Base-by-base conservation (phyloP, 2,113 vertebrate species). In the Leucosticte australis region DNA sequence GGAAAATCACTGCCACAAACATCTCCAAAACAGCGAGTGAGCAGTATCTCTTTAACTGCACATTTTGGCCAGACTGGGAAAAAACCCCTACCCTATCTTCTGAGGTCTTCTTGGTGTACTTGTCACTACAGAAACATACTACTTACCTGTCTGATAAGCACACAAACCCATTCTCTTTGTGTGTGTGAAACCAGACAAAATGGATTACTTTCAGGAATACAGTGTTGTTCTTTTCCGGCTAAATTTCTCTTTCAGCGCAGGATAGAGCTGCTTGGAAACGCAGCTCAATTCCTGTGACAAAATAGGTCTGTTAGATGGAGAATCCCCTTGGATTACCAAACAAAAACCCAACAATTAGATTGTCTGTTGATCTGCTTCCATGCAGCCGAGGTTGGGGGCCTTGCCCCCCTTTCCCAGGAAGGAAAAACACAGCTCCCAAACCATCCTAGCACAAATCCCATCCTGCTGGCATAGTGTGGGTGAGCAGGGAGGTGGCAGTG, bases 351-450 rank as follows among this genome's bases (percentile, higher is more conserved):
- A 1, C 30, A 20, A 3, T 17, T 18, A 6, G 23, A 6, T 82
- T 44, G 46, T 81, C 8, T 30, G 39, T 31, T 9, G 9, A 42
- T 55, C 11, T 78, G 23, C 35, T 70, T 76, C 55, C 15, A 10
- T 0, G 0, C 2, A 73, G 30, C 17, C 0, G 1, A 14, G 22
- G 15, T 2, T 10, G 10, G 14, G 13, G 16, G 10, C 8, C 10
- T 57, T 67, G 23, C 30, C 83, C 2, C 16, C 33, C 16, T 60
- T 59, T 55, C 30, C 37, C 0, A 7, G 44, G 27, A 24, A 64
- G 46, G 21, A 56, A 44, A 8, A 73, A 20, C 37, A 16, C 39
- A 60, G 22, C 31, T 87, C 23, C 49, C 9, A n/a, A 49, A 14
- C 6, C 7, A 33, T 15, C 13, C 37, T 20, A 44, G 30, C 11